phyloP scores from a whole-genome alignment of 2,113 vertebrate species.

The Scomber japonicus region DNA sequence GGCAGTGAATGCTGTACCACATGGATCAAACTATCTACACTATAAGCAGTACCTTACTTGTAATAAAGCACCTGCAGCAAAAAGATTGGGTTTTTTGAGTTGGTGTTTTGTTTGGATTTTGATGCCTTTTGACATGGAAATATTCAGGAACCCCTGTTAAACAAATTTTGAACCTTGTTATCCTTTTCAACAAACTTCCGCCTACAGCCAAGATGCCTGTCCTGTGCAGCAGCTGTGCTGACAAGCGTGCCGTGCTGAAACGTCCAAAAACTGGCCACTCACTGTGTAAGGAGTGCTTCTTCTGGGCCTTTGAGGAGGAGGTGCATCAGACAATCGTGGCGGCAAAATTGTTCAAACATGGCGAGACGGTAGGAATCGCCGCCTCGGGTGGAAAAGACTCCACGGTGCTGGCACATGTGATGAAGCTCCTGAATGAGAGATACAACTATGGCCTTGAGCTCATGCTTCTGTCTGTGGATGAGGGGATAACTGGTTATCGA shows the following conservation, averaged over 20 bases:
- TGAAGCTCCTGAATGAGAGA: constrained; percentile 88
- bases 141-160: not conserved
- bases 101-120: not conserved
- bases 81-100: not conserved
- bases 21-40: too few species aligned
- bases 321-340: constrained; percentile 86
- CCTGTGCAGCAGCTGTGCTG: constrained; percentile 84
- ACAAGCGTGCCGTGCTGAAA: constrained; percentile 78
- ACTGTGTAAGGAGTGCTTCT: constrained; percentile 90
- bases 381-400: constrained; percentile 94
- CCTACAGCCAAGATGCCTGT: constrained; percentile 79
- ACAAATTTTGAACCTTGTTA: too few species aligned
- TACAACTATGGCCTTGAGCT: constrained; percentile 86
- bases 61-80: not conserved
- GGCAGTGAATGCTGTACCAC: too few species aligned
- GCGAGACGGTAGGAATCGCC: constrained; percentile 88
- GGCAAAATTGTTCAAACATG: constrained; percentile 84
- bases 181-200: not conserved
- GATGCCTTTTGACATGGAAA: not conserved
- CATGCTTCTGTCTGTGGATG: constrained; percentile 90
- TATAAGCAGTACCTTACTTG: not conserved
- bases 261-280: constrained; percentile 86
- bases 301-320: constrained; percentile 90
- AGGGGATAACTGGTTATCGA: constrained; percentile 91
- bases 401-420: constrained; percentile 89